Base-by-base conservation (phyloP, 2,797 vertebrate species). In the Numenius phaeopus region DNA sequence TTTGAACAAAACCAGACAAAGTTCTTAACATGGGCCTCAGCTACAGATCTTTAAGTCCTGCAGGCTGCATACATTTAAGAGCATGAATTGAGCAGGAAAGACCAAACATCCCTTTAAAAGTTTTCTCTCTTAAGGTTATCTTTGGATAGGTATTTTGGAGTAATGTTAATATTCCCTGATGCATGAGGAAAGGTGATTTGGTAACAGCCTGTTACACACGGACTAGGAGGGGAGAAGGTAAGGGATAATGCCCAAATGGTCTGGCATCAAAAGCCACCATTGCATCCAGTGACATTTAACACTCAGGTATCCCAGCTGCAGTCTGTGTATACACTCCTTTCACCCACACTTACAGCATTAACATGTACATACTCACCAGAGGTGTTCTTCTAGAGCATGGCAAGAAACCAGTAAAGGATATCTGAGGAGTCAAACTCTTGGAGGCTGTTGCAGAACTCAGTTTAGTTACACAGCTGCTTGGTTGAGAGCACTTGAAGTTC, bases 381-480 rank as follows among this genome's bases (percentile, higher is more conserved):
- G 66, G 32, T 69, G 83, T 39, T 94, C 89, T 92, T 75, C 93
- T 54, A 94, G n/a, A 84, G 65, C 90, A 94, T 19, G 66, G 62
- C 73, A 94, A 94, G 81, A 88, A 86, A 65, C 24, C 87, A 89
- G 83, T 22, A 92, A 92, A 87, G 87, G 91, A 22, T 79, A 61
- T 42, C 37, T 89, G 91, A 89, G 92, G 27, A 87, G 80, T 65
- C 83, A 94, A 61, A 83, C 37, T 72, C 89, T 75, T 5, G 89
- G 65, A 94, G 54, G 81, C 58, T 78, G 80, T 18, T 94, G 92
- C n/a, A 89, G 89, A 92, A n/a, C 87, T 83, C 57, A 89, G 65
- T 64, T 92, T 95, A 94, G 86, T 67, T 83, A 94, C 77, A 78
- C 73, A 83, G 92, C 67, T 94, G 80, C 77, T 84, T 91, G 65